Base-by-base conservation (phyloP, 2,113 vertebrate genomes). In the Microtus ochrogaster region DNA sequence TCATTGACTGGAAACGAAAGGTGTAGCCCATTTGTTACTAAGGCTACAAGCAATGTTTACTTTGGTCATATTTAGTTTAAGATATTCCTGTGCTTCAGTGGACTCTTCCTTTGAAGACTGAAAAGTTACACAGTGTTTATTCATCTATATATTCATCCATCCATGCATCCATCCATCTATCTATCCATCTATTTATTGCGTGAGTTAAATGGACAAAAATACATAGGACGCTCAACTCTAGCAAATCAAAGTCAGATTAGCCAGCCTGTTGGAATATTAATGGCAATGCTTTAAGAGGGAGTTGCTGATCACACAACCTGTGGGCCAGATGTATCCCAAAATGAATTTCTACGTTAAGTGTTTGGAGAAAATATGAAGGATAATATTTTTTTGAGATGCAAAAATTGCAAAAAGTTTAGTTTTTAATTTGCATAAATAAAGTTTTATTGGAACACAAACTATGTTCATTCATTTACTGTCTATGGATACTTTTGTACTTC, bases 401-500 rank as follows among this genome's bases (percentile, higher is more conserved):
- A 79, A 83, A 96, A 89, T 63, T 93, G 76, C 9, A 73, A 82
- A 82, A 87, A 95, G 92, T 96, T 97, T 58, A 72, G 26, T 94
- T 93, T 94, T 94, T 70, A 88, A 30, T 77, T 28, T 93, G 65
- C 61, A 47, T 86, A 95, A 92, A 72, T 90, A 90, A 92, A 89
- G 65, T 95, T 96, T 95, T 94, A 94, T 96, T 96, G 77, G 68
- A 95, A 95, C 26, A 85, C 77, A 95, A 72, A 58, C 52, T 47
- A 7, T 86, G 79, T 68, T 92, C 16, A 47, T 96, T 96, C 44
- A 84, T 85, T 92, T 92, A 83, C 61, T 96, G 90, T 94, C 65
- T 94, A 0, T 93, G 85, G 68, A 61, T 88, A 66, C 76, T 81
- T 96, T 87, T 88, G 74, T 95, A 65, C 85, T 89, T 6, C 77